Conservation (phyloP, 2,888 invertebrate genomes). For the Leptinotarsa peninsularis region DNA sequence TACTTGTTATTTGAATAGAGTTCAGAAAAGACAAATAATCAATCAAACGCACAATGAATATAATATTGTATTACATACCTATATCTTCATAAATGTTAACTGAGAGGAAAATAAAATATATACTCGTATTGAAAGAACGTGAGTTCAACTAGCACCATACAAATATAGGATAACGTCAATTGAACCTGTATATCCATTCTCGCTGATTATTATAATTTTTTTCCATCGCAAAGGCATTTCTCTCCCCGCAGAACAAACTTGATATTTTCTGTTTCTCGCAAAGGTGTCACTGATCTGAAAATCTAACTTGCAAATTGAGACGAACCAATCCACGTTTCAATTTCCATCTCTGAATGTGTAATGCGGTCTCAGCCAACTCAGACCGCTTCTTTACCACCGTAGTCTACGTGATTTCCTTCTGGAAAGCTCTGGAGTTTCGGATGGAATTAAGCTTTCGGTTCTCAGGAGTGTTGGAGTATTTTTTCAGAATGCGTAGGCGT, state of each 20-base stretch:
- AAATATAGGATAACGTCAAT: no score
- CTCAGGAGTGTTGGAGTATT: constrained; percentile 3
- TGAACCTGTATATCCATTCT: no score
- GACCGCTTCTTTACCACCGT: constrained; percentile 30
- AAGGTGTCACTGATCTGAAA: constrained; percentile 52
- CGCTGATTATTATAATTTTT: no score
- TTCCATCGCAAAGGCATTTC: background rate
- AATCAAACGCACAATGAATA: no score
- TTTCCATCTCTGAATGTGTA: constrained; percentile 58
- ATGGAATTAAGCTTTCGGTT: constrained; percentile 29
- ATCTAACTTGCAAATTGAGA: constrained; percentile 58
- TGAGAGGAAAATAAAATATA: no score
- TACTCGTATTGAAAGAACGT: no score
- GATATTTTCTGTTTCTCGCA: constrained; percentile 54
- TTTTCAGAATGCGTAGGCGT: background rate
- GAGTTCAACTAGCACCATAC: no score
- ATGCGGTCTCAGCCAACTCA: constrained; percentile 46
- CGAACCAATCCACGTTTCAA: constrained; percentile 59
- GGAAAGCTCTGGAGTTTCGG: constrained; percentile 31
- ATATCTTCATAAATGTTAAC: no score
- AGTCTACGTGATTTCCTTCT: constrained; percentile 40
- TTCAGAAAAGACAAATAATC: no score
- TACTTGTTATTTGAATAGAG: no score
- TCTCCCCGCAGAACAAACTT: constrained; percentile 48
- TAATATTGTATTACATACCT: no score